Evolutionary conservation across 2,797 vertebrate genomes (phyloP).

Genomic region (Gallinago nigripennis): DNA sequence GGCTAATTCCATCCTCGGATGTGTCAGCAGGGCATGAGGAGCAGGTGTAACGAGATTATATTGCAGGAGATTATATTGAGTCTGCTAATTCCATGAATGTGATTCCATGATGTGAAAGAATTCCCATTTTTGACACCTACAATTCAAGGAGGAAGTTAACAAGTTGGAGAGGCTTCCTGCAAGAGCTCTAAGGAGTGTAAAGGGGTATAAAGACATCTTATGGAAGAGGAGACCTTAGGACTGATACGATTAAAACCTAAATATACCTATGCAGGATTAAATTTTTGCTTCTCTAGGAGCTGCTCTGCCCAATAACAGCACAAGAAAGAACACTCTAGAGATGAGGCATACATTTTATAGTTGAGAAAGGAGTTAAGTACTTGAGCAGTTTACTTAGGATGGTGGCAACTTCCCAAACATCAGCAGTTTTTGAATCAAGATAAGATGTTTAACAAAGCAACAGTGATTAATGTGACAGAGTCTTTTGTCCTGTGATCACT

Average conservation of each 20-base stretch:
- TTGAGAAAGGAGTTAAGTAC: conserved; percentile 1
- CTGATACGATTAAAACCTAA: neutral
- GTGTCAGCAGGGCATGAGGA: neutral
- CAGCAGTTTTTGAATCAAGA: conserved; percentile 25
- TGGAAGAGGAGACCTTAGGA: neutral
- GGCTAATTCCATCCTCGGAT: neutral
- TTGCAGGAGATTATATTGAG: neutral
- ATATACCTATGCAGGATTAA: neutral
- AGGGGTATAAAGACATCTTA: neutral
- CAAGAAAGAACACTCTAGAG: neutral
- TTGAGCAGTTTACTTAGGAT: conserved; percentile 10
- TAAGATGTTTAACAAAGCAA: conserved; percentile 29
- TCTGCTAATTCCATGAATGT: conserved; percentile 5
- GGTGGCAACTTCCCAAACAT: neutral
- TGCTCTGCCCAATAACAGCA: neutral
- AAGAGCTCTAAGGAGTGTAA: neutral
- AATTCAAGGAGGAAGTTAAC: neutral
- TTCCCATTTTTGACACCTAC: neutral
- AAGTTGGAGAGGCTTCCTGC: neutral
- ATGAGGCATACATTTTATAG: neutral
- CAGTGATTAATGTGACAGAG: neutral
- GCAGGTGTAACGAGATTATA: conserved; percentile 30
- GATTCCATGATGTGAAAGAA: conserved; percentile 1
- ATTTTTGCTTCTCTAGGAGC: neutral
- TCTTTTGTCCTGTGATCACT: conserved; percentile 19